A percentile compares a stretch with the other conserved stretches of the same genome.
phyloP scores from a whole-genome alignment of 2,888 invertebrate species.

The Platycnemis pennipes region DNA sequence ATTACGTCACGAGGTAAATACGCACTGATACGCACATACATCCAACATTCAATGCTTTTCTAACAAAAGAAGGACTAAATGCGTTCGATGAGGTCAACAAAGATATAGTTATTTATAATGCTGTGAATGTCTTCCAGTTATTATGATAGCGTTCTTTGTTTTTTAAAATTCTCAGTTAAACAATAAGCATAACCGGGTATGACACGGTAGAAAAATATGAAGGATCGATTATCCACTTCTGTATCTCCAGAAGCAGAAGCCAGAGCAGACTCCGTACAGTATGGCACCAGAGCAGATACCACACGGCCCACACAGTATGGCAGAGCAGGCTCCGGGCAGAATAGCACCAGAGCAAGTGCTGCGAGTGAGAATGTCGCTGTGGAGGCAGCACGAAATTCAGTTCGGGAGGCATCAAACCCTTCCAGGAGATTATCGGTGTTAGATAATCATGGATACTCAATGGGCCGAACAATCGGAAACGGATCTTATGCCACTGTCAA shows the following conservation, averaged over 20 bases:
- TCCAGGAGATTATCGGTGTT: slow-evolving; percentile 83
- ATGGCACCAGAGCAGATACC: neutral
- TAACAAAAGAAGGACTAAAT: slow-evolving; percentile 29
- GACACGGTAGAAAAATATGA: neutral
- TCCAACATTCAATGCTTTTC: slow-evolving; percentile 56
- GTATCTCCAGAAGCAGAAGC: neutral
- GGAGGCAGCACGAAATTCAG: neutral
- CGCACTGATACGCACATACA: slow-evolving; percentile 63
- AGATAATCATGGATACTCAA: slow-evolving; percentile 88
- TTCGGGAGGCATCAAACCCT: neutral
- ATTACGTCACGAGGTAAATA: slow-evolving; percentile 68
- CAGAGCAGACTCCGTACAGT: neutral
- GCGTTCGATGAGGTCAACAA: slow-evolving; percentile 16
- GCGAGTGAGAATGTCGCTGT: neutral
- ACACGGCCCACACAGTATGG: no score
- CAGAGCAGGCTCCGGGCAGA: neutral
- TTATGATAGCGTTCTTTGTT: neutral
- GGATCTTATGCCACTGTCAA: slow-evolving; percentile 92
- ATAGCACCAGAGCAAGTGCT: neutral
- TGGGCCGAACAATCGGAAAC: slow-evolving; percentile 89
- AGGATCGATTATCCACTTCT: neutral
- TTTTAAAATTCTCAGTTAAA: neutral
- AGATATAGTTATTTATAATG: neutral
- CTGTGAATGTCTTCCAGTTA: neutral
- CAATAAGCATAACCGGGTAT: neutral